phyloP scores from a whole-genome alignment of 2,888 invertebrate species.

The Epistrophella euchroma region DNA sequence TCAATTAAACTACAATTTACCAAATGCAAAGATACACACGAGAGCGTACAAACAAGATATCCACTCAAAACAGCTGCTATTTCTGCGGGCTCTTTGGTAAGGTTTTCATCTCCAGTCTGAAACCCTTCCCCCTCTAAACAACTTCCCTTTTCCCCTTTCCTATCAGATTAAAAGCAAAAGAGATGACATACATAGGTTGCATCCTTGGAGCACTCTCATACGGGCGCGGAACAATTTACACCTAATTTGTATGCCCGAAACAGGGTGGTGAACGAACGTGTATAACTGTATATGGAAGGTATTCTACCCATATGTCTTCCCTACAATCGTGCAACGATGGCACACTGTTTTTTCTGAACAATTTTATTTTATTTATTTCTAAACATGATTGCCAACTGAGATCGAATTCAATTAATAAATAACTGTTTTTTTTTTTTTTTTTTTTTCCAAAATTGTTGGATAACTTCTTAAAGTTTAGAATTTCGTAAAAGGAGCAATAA shows the following conservation, averaged over 20 bases:
- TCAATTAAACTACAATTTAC: conserved; percentile 72
- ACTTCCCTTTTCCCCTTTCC: neutral
- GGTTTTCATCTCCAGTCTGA: conserved; percentile 9
- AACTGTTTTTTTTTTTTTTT: too few relatives aligned
- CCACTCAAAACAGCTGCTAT: conserved; percentile 42
- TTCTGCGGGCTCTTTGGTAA: conserved; percentile 44
- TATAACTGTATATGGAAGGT: too few relatives aligned
- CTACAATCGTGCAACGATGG: conserved; percentile 13
- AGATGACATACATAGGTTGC: conserved; percentile 49
- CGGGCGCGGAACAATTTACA: conserved; percentile 66
- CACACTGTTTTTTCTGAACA: conserved; percentile 3
- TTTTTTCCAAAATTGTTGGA: too few relatives aligned
- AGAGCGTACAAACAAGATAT: conserved; percentile 37
- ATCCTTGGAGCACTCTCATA: conserved; percentile 66
- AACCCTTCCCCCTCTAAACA: neutral
- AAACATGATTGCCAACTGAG: conserved; percentile 6
- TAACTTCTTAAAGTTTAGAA: too few relatives aligned
- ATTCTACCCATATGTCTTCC: neutral
- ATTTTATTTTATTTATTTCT: conserved; percentile 5
- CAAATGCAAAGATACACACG: conserved; percentile 50
- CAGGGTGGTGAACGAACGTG: conserved; percentile 28
- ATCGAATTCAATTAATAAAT: neutral
- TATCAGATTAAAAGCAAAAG: conserved; percentile 47
- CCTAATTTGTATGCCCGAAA: conserved; percentile 63
- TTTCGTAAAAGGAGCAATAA: too few relatives aligned